Evolutionary conservation across 1,140 invertebrate species (phyloP).

Genomic region (Pteromalus puparum): DNA sequence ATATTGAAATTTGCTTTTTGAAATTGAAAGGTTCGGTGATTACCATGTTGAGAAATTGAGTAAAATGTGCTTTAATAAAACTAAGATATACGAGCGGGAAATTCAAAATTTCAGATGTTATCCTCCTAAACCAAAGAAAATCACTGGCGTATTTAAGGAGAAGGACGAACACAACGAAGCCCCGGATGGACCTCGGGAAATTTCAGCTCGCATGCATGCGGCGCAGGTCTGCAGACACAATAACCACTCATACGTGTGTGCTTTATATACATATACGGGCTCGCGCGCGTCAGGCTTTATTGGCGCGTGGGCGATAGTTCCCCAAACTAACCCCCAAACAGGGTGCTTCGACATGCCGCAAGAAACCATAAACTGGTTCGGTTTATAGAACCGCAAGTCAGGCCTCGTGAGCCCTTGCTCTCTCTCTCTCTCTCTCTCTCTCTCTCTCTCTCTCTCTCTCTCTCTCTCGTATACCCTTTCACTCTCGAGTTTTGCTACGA

Average conservation of each 20-base stretch:
- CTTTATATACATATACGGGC: neutral
- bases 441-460: no score
- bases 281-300: constrained; percentile 16
- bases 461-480: neutral
- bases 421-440: no score
- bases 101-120: no score
- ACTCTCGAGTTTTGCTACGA: constrained; percentile 15
- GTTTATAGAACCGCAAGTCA: constrained; percentile 52
- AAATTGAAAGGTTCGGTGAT: no score
- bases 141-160: neutral
- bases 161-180: neutral
- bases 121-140: neutral
- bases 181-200: neutral
- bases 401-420: neutral
- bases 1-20: no score
- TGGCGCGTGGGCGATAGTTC: constrained; percentile 18
- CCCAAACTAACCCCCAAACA: constrained; percentile 49
- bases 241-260: neutral
- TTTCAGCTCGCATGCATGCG: neutral
- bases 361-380: constrained; percentile 52
- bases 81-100: no score
- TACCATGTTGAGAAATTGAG: no score
- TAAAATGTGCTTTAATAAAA: no score
- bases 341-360: constrained; percentile 48
- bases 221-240: neutral